Evolutionary conservation across 2,113 vertebrate species (phyloP).

Genomic region (Phylloscopus trochilus): DNA sequence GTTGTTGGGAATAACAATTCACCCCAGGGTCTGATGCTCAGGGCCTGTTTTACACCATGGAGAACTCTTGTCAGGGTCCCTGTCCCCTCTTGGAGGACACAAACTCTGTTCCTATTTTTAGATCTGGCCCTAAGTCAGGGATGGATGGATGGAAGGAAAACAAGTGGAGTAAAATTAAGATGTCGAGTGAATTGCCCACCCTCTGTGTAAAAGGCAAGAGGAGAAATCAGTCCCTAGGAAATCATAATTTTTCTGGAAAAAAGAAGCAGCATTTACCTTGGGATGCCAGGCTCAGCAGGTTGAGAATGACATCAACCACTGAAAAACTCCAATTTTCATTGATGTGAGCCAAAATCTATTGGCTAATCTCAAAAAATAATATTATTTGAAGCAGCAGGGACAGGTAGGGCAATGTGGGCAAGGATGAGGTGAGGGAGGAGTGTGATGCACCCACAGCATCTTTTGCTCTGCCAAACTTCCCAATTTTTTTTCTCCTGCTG

Average conservation of each 20-base stretch:
- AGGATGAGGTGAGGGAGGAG: accelerated
- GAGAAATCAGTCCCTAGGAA: background rate
- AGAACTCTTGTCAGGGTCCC: background rate
- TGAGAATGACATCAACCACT: accelerated
- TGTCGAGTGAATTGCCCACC: background rate
- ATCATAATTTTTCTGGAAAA: background rate
- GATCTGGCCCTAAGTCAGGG: background rate
- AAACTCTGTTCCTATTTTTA: background rate
- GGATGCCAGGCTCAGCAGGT: background rate
- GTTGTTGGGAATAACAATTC: background rate
- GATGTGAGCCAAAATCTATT: background rate
- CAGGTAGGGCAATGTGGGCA: accelerated
- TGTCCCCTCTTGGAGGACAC: background rate
- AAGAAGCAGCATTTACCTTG: background rate
- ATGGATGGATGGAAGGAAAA: background rate
- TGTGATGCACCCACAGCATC: accelerated
- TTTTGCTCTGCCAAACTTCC: background rate
- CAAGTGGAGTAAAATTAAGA: background rate
- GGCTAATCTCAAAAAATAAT: accelerated
- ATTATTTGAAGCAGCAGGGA: background rate
- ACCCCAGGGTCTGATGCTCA: background rate
- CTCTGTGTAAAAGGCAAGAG: background rate
- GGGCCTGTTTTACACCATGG: background rate
- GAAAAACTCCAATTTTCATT: accelerated
- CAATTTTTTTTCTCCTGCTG: accelerated